These are phyloP conservation scores for Araneus ventricosus DNA, from an alignment of 1,140 invertebrate genomes.

Conservation along the genomic window DNA sequence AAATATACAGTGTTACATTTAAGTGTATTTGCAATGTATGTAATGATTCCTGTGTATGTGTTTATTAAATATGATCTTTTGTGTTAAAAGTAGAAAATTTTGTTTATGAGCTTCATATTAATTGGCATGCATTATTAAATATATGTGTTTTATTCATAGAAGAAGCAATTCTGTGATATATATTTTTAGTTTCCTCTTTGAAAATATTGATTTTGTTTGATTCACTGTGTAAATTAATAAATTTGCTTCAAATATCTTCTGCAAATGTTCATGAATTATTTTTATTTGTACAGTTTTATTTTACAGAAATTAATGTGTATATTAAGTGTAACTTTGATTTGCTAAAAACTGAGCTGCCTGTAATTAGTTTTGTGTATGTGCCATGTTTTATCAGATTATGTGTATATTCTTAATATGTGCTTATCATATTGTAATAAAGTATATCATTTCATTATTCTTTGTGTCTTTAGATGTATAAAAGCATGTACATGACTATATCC, in stretches of 20 bases:
- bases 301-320: too few species aligned
- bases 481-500: neutral
- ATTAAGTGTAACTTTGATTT: neutral
- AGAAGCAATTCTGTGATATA: conserved; percentile 26
- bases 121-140: too few species aligned
- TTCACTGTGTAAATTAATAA: neutral
- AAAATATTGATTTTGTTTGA: neutral
- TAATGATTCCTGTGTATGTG: neutral
- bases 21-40: too few species aligned
- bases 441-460: neutral
- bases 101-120: too few species aligned
- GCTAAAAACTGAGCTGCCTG: neutral
- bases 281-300: neutral
- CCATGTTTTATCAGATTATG: conserved; percentile 11
- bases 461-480: neutral
- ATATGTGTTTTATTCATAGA: neutral
- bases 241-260: neutral
- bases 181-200: neutral
- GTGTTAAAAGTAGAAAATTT: neutral
- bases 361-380: conserved; percentile 18
- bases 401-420: neutral
- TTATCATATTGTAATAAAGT: conserved; percentile 12
- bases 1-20: too few species aligned
- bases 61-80: neutral
- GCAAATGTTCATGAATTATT: neutral